Percentiles rank a stretch among this genome's conserved stretches.
Evolutionary conservation across 2,797 vertebrate genomes (phyloP).

Genomic region (Alauda arvensis): DNA sequence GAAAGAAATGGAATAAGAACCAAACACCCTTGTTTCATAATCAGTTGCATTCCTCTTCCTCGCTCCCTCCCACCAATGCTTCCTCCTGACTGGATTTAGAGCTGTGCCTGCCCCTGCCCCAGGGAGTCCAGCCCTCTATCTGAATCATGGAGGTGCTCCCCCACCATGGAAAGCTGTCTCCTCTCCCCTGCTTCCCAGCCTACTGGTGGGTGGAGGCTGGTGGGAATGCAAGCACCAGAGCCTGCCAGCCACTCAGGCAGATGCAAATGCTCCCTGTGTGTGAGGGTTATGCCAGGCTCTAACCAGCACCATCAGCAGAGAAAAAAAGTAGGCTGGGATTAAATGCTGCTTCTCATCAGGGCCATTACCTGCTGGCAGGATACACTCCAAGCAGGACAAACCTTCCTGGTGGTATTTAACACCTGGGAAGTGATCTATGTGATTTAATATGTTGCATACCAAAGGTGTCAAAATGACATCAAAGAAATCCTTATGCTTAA

Average conservation of each 20-base stretch:
- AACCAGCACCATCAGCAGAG: background rate
- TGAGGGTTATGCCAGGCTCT: background rate
- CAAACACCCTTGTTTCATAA: background rate
- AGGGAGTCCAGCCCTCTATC: background rate
- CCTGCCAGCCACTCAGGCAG: background rate
- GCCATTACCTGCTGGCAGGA: background rate
- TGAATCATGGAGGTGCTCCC: background rate
- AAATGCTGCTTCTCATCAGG: background rate
- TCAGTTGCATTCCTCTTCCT: background rate
- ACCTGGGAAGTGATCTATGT: constrained; percentile 23
- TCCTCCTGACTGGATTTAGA: constrained; percentile 44
- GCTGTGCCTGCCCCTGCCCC: constrained; percentile 13
- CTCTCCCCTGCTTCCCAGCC: background rate
- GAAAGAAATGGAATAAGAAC: constrained; percentile 23
- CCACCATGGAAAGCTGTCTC: background rate
- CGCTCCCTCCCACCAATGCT: constrained; percentile 44
- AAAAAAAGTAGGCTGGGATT: background rate
- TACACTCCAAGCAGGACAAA: background rate
- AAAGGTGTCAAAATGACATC: constrained; percentile 22
- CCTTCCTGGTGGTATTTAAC: constrained; percentile 3
- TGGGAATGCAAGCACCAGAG: background rate
- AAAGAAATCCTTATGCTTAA: constrained; percentile 27
- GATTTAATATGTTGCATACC: constrained; percentile 33
- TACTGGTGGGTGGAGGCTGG: background rate
- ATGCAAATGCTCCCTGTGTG: background rate